Evolutionary conservation across 2,113 vertebrate species (phyloP).

Genomic region (Oriolus oriolus): DNA sequence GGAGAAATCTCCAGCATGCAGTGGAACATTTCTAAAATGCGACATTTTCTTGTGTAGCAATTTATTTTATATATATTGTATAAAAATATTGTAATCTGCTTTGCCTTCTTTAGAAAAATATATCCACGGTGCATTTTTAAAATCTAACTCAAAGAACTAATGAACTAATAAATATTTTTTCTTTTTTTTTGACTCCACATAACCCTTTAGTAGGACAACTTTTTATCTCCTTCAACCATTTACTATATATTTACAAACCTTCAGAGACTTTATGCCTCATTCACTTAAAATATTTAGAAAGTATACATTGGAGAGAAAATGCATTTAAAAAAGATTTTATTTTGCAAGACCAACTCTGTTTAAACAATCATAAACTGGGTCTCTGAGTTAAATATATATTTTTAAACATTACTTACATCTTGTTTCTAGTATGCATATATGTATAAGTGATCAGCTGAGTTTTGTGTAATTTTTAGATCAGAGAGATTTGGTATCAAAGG

Average conservation of each 20-base stretch:
- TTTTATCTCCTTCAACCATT: not conserved
- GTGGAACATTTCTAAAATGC: conserved; percentile 42
- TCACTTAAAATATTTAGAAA: not conserved
- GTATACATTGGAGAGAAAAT: not conserved
- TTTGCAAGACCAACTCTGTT: not conserved
- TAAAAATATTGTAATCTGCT: not conserved
- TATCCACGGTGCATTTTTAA: not conserved
- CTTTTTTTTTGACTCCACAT: fast-evolving
- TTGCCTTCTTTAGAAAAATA: not conserved
- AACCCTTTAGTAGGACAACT: not conserved
- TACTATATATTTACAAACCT: not conserved
- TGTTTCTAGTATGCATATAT: not conserved
- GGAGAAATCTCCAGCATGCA: conserved; percentile 43
- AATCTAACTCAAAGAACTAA: not conserved
- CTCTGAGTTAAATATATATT: not conserved
- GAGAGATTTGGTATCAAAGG: not conserved
- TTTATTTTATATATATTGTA: not conserved
- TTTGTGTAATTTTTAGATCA: not conserved
- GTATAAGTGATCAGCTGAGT: not conserved
- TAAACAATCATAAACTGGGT: not conserved
- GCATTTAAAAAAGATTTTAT: not conserved
- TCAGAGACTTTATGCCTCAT: not conserved
- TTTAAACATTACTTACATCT: not conserved
- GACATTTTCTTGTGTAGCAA: not conserved
- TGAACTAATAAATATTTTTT: not conserved